Percentiles rank a stretch among this genome's conserved stretches.
Conservation (phyloP, 2,113 vertebrate species). For the Salvelinus namaycush region DNA sequence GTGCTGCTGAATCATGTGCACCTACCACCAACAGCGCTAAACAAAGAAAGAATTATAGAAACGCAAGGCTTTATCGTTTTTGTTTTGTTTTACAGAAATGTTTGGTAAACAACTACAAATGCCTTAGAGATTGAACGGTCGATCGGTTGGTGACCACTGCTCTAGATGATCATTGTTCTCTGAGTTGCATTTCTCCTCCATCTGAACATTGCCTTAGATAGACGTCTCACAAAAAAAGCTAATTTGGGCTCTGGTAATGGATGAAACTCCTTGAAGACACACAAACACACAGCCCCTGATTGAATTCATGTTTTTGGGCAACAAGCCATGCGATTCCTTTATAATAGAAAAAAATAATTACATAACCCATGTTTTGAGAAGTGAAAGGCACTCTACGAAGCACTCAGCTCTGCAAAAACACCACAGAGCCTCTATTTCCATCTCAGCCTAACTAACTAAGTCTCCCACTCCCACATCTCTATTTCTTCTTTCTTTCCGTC, state of each 20-base stretch:
- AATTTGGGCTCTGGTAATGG: conserved; percentile 22
- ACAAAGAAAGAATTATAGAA: no score
- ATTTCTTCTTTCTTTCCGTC: not conserved
- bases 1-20: no score
- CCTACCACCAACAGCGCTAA: no score
- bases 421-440: not conserved
- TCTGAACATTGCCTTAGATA: not conserved
- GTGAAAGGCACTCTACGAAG: not conserved
- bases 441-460: not conserved
- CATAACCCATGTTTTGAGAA: conserved; percentile 30
- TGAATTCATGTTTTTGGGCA: conserved; percentile 27
- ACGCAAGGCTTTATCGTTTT: no score
- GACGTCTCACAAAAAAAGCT: not conserved
- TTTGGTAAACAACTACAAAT: no score
- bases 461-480: not conserved
- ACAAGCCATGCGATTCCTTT: conserved; percentile 25
- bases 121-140: no score
- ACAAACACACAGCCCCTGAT: conserved; percentile 17
- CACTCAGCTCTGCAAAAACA: not conserved
- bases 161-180: no score
- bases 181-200: no score
- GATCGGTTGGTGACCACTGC: no score
- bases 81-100: no score
- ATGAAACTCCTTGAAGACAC: conserved; percentile 36
- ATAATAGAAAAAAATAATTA: conserved; percentile 16